Percentiles rank a stretch among this genome's conserved stretches.
phyloP scores from a whole-genome alignment of 2,113 vertebrate genomes.

The Galbula dea region DNA sequence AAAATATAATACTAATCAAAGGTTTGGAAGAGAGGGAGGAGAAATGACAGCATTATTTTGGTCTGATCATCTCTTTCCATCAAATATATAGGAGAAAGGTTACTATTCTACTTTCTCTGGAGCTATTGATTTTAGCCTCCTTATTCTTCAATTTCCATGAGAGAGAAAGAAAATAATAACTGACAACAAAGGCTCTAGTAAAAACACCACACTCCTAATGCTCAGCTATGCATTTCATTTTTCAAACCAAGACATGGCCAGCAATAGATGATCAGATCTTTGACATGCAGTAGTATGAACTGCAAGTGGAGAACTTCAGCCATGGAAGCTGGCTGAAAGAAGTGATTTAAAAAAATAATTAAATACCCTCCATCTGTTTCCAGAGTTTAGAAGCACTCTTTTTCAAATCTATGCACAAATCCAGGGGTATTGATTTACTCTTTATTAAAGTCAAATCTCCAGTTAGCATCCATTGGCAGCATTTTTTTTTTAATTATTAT shows the following conservation, averaged over 20 bases:
- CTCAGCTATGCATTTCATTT: not conserved
- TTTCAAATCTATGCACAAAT: not conserved
- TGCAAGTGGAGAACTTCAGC: not conserved
- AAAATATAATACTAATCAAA: not conserved
- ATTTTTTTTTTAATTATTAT: no score
- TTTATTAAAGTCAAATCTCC: not conserved
- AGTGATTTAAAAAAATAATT: not conserved
- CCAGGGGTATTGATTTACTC: not conserved
- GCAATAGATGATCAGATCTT: not conserved
- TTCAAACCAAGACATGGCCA: not conserved
- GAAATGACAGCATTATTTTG: not conserved
- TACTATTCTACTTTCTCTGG: not conserved
- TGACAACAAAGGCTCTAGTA: not conserved
- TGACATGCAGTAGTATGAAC: not conserved
- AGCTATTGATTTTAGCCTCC: not conserved
- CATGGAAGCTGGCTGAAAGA: not conserved
- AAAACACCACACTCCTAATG: not conserved
- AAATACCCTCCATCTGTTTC: not conserved
- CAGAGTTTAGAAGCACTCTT: not conserved
- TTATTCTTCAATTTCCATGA: not conserved
- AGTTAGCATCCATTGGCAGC: not conserved
- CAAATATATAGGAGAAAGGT: not conserved
- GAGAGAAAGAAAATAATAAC: not conserved
- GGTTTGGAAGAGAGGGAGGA: not conserved
- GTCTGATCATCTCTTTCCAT: not conserved